Base-by-base conservation (phyloP, 2,888 invertebrate genomes). In the Dione vanillae region DNA sequence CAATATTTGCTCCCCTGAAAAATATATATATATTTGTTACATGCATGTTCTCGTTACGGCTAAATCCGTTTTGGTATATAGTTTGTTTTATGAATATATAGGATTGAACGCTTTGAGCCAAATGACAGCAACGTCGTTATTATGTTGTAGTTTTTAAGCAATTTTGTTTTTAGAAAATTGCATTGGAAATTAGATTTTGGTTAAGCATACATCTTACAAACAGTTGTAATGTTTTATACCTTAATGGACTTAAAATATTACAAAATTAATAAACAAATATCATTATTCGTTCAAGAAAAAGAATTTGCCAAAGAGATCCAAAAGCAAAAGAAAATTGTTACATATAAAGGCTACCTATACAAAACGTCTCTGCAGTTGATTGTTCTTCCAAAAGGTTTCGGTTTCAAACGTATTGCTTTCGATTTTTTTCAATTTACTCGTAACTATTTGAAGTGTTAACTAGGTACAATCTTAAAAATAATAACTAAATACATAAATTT, bases 1-100 rank as follows among this genome's bases (percentile, higher is more conserved):
- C 70, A 83, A 84, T 86, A 82, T 85, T 88, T 69, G 71, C 68
- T 59, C 66, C 41, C 69, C 72, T 69, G 58, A 65, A 71, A 71
- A 71, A 70, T 65, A 70, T 45, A 59, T 61, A 67, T 40, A 56
- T 65, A 52, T 65, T 51, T 68, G 51, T 65, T 59, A 43, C 51
- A 54, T 41, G 19, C 35, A 41, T 51, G 64, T 64, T 64, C 64
- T 51, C 64, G 64, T 64, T 64, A 64, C 49, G 37, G 14, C 47
- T 64, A 64, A 51, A 64, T 49, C 64, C 40, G 64, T 12, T 64
- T 64, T 3, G 27, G 27, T 27, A 64, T 64, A 64, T 51, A 37
- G 37, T 37, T 64, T 62, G 62, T 62, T 49, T 19, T 49, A 64
- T 64, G 64, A 64, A 64, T 49, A 49, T 64, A 64, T 64, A 16